Evolutionary conservation across 2,113 vertebrate species (phyloP), one percentile per base, ranked within the genome.

Genomic region (Myiozetetes cayanensis): DNA sequence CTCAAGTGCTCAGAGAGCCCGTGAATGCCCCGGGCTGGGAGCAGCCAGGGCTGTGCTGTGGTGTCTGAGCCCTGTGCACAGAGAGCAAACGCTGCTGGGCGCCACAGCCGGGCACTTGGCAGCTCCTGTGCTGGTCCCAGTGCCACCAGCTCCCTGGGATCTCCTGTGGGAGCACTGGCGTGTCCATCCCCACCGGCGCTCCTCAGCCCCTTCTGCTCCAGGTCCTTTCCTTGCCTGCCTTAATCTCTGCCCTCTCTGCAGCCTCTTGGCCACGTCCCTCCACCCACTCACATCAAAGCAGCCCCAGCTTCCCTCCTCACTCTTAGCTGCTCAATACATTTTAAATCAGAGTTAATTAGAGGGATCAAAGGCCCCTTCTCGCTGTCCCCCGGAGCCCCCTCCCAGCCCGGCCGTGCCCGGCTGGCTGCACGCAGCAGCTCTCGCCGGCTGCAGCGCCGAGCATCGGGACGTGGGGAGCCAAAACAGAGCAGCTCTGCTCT

Each of bases 1-100:
- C 12, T 35, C 27, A 4, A 12, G 47, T 1, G 12, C 12, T 37
- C 10, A 0, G 6, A 15, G 61, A 17, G 33, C 13, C 2, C 1
- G 1, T 1, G 23, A 11, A 15, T 9, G 21, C n/a, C 1, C 5
- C 0, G 1, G 62, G 17, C 62, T 7, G 0, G 0, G 44, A 15
- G 90, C 76, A 55, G 23, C 33, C 7, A 0, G 6, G 31, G 59
- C 73, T 31, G 16, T 21, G 86, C 73, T 31, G n/a, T 9, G 10
- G 22, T 7, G 10, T 5, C 73, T 0, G 4, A 52, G 44, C 30
- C 25, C 53, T 31, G 37, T 11, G 71, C 55, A 5, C 5, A 0
- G 71, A 10, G 6, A 14, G 50, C 37, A 37, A 44, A 20, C 5
- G 1, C 27, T 47, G 8, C 62, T 2, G 3, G 70, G 39, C 53